Base-by-base conservation (phyloP, 2,113 vertebrate species). In the Paraplagusia blochii region DNA sequence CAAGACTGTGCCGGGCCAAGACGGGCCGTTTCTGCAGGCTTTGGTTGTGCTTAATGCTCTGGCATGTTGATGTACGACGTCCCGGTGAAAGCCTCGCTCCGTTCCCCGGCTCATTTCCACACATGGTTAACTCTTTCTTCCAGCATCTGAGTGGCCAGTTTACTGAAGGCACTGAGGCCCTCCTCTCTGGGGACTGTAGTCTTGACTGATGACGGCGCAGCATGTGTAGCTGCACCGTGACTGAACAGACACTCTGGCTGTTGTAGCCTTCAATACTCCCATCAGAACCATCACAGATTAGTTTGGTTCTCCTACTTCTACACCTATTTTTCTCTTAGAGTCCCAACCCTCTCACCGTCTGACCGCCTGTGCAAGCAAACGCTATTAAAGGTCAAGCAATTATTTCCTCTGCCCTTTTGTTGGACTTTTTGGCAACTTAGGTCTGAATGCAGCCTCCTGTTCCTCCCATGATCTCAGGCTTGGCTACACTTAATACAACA, bases 51-150 rank as follows among this genome's bases (percentile, higher is more conserved):
- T 70, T 83, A 88, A 88, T 85, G 83, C 77, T 76, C 65, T 85
- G 79, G 71, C 72, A 64, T 59, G 47, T 72, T 86, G 77, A 85
- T 88, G 82, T 84, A 81, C 56, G 80, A 85, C 70, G 44, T 36
- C 0, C 48, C 51, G 38, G 44, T n/a, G 35, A 72, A 56, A 58
- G 44, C 70, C 61, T 35, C 10, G 69, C 70, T 66, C 73, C 53
- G 22, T 50, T 81, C 74, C 68, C 47, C 50, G 11, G 56, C 81
- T 87, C 73, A 87, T 85, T 88, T 87, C 75, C 79, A 85, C 79
- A 83, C 80, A 79, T 86, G 86, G 81, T 83, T 83, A 81, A 67
- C 66, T 82, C 61, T 48, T 64, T 63, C 73, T 67, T 59, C 39
- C 49, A 15, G 63, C 58, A 44, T 67, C 69, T 57, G 69, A 82